Conservation (phyloP, 2,888 invertebrate species). For the Drosophila neonasuta region DNA sequence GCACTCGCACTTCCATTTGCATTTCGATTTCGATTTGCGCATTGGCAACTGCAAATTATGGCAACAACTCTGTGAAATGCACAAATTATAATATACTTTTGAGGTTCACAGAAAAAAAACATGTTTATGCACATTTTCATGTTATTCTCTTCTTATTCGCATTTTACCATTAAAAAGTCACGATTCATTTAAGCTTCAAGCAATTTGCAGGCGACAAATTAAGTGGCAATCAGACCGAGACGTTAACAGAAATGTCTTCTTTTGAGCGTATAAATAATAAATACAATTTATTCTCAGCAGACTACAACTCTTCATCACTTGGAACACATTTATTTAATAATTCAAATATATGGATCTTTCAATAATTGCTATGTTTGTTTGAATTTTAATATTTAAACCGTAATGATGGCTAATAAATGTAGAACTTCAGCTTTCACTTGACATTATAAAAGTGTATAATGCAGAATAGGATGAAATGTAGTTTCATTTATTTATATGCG, state of each 20-base stretch:
- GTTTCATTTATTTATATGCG: slow-evolving; percentile 2
- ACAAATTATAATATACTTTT: slow-evolving; percentile 28
- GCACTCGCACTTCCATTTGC: not conserved
- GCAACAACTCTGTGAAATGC: slow-evolving; percentile 21
- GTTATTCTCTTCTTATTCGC: too few relatives aligned
- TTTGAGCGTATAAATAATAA: not conserved
- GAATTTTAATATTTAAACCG: not conserved
- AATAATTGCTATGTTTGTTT: not conserved
- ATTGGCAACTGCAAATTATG: slow-evolving; percentile 35
- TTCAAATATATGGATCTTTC: slow-evolving; percentile 1
- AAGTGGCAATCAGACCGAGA: slow-evolving; percentile 57
- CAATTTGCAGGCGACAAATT: slow-evolving; percentile 35
- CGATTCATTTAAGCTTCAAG: slow-evolving; percentile 16
- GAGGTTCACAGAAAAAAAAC: not conserved
- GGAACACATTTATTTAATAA: not conserved
- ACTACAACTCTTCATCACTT: not conserved
- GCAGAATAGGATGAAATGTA: not conserved
- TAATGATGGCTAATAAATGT: not conserved
- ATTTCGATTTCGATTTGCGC: slow-evolving; percentile 4
- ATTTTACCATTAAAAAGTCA: slow-evolving; percentile 5
- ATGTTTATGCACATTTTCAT: not conserved
- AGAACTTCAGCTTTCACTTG: not conserved
- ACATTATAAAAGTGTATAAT: not conserved
- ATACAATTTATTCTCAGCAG: not conserved
- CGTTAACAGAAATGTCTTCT: slow-evolving; percentile 8